These are phyloP conservation scores for Saxidomus purpurata DNA, from an alignment of 1,140 invertebrate genomes.

Conservation along the genomic window DNA sequence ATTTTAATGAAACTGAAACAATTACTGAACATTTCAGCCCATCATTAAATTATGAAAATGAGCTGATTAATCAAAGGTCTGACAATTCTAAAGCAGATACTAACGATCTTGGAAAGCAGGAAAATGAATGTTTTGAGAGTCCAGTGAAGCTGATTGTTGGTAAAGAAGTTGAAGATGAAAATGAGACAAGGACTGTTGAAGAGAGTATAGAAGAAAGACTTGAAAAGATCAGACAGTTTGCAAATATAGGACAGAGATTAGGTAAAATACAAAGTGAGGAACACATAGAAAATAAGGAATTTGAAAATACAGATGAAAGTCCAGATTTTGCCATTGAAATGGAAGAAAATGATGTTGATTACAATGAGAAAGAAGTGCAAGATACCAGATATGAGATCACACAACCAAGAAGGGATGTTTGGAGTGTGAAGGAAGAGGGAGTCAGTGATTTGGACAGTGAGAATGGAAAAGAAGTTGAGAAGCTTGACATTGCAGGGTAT, in stretches of 20 bases:
- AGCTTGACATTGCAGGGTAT: background rate
- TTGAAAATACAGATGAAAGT: background rate
- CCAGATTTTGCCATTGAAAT: background rate
- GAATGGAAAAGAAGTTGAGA: background rate
- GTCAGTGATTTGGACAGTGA: background rate
- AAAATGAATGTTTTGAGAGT: background rate
- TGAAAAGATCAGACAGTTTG: constrained; percentile 10
- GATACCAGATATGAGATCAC: too few species aligned
- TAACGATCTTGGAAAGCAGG: too few species aligned
- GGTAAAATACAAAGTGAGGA: background rate
- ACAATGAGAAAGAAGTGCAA: background rate
- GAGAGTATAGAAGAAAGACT: background rate
- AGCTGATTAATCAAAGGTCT: too few species aligned
- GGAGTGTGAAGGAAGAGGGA: background rate
- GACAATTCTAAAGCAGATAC: too few species aligned
- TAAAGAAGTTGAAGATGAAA: background rate
- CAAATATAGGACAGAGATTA: background rate
- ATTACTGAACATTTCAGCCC: background rate
- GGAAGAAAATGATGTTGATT: background rate
- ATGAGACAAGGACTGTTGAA: background rate
- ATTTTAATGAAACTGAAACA: background rate
- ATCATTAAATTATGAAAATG: too few species aligned
- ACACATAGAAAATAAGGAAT: background rate
- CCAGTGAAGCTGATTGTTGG: background rate
- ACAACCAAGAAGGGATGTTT: too few species aligned